Evolutionary conservation across 2,888 invertebrate species (phyloP), one percentile per base, ranked within the genome.

Genomic region (Carabus problematicus): DNA sequence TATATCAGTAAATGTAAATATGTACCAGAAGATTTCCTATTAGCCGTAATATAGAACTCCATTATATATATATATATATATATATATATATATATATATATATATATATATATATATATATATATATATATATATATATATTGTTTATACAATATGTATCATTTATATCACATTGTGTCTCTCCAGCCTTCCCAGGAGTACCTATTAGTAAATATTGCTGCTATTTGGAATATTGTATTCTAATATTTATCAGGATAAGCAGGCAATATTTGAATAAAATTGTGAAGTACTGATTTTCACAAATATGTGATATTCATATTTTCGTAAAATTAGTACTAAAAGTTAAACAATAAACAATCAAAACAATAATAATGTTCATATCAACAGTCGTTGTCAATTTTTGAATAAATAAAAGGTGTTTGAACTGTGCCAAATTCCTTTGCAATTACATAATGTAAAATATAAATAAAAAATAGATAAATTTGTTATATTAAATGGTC

Each of bases 321-420:
- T 60, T 42, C 19, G n/a, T 11, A 42, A 67, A 60, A 67, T 60
- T 59, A 52, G 39, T 60, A 43, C 47, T 43, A 60, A 47, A 4
- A 59, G 14, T 16, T n/a, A 19, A 52, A 19, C 9, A 14, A 14
- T 52, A 45, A 29, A 29, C 29, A 29, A n/a, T n/a, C n/a, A n/a
- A 42, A 45, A 45, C 45, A 45, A 45, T 11, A 54, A 45, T 43
- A 64, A 64, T 56, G 43, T 64, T 67, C 60, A 67, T 59, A 60
- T 67, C 66, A 66, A 56, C 52, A 60, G 39, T 66, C 59, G 52
- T 60, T 67, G 67, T 67, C 67, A 60, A 67, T 67, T 67, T 49
- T 67, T 67, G 60, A 60, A 60, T 59, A 67, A 59, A 59, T 14
- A 19, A 60, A 43, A 67, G 60, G 60, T 60, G 54, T 67, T 41